Percentiles rank a stretch among this genome's conserved stretches.
phyloP scores from a whole-genome alignment of 2,113 vertebrate genomes.

The Pseudopodoces humilis region DNA sequence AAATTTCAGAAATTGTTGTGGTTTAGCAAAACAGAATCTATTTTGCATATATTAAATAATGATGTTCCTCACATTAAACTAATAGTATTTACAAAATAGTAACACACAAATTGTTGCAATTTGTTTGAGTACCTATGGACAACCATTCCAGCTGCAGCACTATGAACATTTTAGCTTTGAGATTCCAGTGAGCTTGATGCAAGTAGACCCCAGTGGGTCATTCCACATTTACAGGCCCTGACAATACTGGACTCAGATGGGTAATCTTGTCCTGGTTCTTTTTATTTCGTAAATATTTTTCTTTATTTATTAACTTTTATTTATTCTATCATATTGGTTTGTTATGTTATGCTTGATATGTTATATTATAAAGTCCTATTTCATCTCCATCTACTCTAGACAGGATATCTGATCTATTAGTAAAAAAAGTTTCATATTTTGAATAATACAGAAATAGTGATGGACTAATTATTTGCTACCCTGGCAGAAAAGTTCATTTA shows the following conservation, averaged over 20 bases:
- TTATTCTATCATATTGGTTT: not conserved
- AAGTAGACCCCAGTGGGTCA: not conserved
- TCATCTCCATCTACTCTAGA: not conserved
- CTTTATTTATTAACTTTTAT: not conserved
- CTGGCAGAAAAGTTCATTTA: not conserved
- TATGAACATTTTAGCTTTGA: not conserved
- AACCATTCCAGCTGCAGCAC: not conserved
- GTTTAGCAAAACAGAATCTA: not conserved
- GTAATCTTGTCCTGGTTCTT: not conserved
- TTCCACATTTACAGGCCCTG: not conserved
- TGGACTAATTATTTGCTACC: not conserved
- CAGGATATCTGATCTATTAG: not conserved
- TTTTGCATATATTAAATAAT: not conserved
- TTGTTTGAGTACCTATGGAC: not conserved
- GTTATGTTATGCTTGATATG: not conserved
- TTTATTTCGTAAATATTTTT: not conserved
- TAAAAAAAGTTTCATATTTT: not conserved
- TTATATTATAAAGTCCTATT: not conserved
- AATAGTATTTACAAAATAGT: not conserved
- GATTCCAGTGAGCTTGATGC: not conserved
- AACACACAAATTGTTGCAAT: not conserved
- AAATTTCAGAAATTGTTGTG: not conserved
- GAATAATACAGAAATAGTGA: not conserved
- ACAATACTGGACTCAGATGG: not conserved
- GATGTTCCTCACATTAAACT: not conserved